Percentiles rank a stretch among this genome's conserved stretches.
Conservation (phyloP, 1,140 invertebrate genomes). For the Drosophila varians region DNA sequence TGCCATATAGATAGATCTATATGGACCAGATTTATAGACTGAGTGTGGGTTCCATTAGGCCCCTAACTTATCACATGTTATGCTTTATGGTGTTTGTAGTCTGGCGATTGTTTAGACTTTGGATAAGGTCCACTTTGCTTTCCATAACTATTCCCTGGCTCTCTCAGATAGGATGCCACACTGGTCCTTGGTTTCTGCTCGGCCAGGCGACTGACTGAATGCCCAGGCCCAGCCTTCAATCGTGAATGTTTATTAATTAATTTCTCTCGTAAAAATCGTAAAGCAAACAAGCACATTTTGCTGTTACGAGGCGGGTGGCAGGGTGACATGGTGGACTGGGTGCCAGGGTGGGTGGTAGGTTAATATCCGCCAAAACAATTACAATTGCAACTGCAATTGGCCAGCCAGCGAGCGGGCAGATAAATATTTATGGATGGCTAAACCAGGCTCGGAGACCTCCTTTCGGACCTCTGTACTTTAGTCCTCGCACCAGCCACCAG, state of each 20-base stretch:
- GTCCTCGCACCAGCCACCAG: too few relatives aligned
- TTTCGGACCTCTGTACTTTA: too few relatives aligned
- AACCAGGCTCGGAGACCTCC: not conserved
- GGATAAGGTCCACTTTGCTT: too few relatives aligned
- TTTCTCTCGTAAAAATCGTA: constrained; percentile 53
- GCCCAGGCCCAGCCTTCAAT: not conserved
- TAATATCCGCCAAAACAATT: not conserved
- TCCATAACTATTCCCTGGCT: too few relatives aligned
- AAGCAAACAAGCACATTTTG: constrained; percentile 45
- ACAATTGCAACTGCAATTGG: constrained; percentile 31
- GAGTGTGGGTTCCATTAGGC: not conserved
- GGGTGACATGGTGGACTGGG: not conserved
- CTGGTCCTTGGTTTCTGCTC: not conserved
- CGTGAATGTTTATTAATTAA: constrained; percentile 55
- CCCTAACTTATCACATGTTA: constrained; percentile 1
- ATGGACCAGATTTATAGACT: constrained; percentile 17
- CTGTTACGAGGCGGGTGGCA: not conserved
- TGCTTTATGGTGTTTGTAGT: not conserved
- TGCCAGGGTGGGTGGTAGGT: not conserved
- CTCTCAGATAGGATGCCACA: too few relatives aligned
- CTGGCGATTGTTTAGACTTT: constrained; percentile 6
- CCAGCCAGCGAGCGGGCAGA: constrained; percentile 11
- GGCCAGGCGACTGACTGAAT: too few relatives aligned
- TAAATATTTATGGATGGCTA: constrained; percentile 39
- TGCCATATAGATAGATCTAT: constrained; percentile 23